Conservation (phyloP, 2,888 invertebrate species). For the Athrips mouffetella region DNA sequence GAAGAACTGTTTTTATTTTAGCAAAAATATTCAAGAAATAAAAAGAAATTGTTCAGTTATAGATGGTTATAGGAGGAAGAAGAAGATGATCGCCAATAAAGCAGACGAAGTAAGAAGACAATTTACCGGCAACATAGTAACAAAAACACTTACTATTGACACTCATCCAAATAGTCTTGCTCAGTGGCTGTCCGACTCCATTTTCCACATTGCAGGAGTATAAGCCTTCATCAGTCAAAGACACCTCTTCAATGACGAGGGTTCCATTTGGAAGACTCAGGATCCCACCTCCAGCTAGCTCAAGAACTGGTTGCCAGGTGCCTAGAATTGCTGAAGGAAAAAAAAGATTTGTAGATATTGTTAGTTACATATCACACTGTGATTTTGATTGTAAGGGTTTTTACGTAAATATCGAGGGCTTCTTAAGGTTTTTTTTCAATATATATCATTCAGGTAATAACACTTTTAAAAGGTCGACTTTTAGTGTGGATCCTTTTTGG, state of each 20-base stretch:
- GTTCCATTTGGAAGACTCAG: constrained; percentile 70
- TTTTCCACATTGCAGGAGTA: constrained; percentile 75
- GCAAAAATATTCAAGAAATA: no score
- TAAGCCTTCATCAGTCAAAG: constrained; percentile 64
- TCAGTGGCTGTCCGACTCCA: constrained; percentile 69
- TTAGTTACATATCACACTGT: background rate
- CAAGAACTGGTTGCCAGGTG: constrained; percentile 72
- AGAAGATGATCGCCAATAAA: no score
- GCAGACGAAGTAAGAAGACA: background rate
- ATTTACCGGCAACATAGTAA: background rate
- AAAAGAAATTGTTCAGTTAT: no score
- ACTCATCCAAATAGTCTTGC: constrained; percentile 73
- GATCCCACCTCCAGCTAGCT: constrained; percentile 69
- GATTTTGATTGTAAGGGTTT: background rate
- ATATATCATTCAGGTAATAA: no score
- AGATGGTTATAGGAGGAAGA: no score
- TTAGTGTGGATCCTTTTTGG: no score
- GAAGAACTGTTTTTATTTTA: no score
- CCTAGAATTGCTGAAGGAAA: constrained; percentile 52
- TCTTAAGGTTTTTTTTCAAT: no score
- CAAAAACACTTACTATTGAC: constrained; percentile 59
- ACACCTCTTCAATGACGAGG: constrained; percentile 66
- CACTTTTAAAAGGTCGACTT: no score
- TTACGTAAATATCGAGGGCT: background rate
- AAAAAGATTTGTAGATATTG: background rate